Base-by-base conservation (phyloP, 2,113 vertebrate species). In the Oryzias javanicus region DNA sequence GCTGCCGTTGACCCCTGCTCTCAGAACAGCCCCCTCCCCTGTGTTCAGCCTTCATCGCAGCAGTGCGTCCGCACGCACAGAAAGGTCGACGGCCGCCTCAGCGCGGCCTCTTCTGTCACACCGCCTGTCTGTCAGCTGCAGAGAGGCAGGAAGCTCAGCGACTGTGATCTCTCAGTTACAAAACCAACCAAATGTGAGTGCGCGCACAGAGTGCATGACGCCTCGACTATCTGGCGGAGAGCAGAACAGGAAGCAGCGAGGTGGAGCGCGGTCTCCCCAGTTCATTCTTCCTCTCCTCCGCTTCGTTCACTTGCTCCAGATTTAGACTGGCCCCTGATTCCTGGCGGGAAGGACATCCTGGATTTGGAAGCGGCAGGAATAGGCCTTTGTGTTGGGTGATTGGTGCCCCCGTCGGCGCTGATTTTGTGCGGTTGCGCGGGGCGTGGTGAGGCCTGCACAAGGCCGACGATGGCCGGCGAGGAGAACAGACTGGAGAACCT, bases 221-320 rank as follows among this genome's bases (percentile, higher is more conserved):
- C 79, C 76, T 83, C 73, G 19, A 61, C 67, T 85, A 61, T 83
- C 68, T 64, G 82, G 79, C 73, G 64, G 20, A 49, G 74, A 85
- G 76, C 82, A 85, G 85, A 86, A 86, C 86, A 90, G 88, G 88
- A 90, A 90, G 82, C 62, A 69, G 80, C 22, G 72, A 85, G 82
- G 84, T 85, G 78, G 78, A 80, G 83, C 76, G 60, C 65, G 1
- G 45, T 55, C 74, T 64, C 12, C 44, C 63, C 70, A 45, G 65
- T 57, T 77, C 74, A 81, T 55, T 85, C 76, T 79, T 85, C 80
- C 78, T 86, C 70, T 74, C 73, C 75, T 80, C 74, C 55, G 15
- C 68, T 55, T 80, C 49, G 41, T 63, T 86, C 75, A 52, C 73
- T 86, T 19, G 50, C 73, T 87, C 78, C 53, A 55, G 52, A 65